Conservation (phyloP, 92 coral and sea anemone species). For the Pocillopora grandis region DNA sequence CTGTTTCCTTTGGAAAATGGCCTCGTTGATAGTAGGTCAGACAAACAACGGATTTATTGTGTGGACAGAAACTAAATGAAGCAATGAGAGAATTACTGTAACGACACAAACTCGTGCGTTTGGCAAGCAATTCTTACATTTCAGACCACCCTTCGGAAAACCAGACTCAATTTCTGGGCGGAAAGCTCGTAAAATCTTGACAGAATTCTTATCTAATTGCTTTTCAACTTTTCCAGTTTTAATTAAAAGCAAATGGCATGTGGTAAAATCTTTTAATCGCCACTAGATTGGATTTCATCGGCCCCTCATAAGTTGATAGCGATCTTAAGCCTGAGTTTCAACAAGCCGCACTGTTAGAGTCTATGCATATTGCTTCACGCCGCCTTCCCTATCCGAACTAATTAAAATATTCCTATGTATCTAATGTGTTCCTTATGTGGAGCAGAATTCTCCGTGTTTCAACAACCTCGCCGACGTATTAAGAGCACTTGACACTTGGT, state of each 20-base stretch:
- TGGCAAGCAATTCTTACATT: background rate
- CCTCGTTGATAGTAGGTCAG: conserved; percentile 54
- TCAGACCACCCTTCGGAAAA: conserved; percentile 14
- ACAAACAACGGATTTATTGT: conserved; percentile 41
- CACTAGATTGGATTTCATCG: conserved; percentile 38
- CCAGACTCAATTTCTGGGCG: conserved; percentile 29
- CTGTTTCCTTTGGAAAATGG: conserved; percentile 45
- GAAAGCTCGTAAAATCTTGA: conserved; percentile 30
- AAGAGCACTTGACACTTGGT: conserved; percentile 8
- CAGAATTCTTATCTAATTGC: conserved; percentile 28
- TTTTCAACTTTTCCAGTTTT: conserved; percentile 27
- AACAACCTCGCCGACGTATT: background rate
- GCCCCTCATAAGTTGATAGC: conserved; percentile 34
- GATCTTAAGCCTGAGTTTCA: conserved; percentile 42
- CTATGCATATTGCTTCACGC: background rate
- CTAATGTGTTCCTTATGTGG: conserved; percentile 43
- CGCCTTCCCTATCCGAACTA: conserved; percentile 29
- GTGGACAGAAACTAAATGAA: background rate
- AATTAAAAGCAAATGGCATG: conserved; percentile 34
- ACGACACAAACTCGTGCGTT: background rate
- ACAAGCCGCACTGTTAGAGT: conserved; percentile 34
- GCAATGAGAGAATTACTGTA: background rate
- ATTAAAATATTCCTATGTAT: conserved; percentile 26
- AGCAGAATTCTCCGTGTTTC: conserved; percentile 14
- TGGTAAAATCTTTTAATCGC: conserved; percentile 26